These are phyloP conservation scores for Dasyurus viverrinus DNA, from an alignment of 2,113 vertebrate genomes.

Conservation along the genomic window DNA sequence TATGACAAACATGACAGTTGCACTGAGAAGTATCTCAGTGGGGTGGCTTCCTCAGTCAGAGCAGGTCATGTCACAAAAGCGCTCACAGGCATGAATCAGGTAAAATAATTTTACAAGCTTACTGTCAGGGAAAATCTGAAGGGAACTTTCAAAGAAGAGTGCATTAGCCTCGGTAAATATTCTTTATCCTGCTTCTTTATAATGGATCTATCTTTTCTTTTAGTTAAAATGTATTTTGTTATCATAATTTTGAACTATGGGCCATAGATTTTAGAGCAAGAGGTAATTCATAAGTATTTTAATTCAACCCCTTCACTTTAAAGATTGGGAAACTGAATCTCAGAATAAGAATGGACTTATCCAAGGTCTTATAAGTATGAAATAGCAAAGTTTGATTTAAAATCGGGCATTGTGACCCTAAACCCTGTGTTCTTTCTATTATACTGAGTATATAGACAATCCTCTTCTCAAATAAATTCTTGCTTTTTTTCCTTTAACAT, in stretches of 20 bases:
- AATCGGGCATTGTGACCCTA: background rate
- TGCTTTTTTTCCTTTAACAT: background rate
- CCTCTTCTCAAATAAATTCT: background rate
- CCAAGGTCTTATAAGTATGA: background rate
- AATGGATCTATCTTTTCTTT: background rate
- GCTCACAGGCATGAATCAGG: constrained; percentile 62
- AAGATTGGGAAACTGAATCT: background rate
- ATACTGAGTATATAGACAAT: background rate
- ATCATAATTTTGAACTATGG: background rate
- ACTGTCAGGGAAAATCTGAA: constrained; percentile 40
- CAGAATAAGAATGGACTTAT: background rate
- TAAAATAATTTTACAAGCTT: constrained; percentile 69
- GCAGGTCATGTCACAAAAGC: constrained; percentile 53
- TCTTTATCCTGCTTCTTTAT: background rate
- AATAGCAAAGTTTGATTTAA: background rate
- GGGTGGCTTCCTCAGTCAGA: constrained; percentile 58
- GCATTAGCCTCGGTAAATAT: constrained; percentile 23
- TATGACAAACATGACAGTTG: constrained; percentile 55
- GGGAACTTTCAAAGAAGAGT: constrained; percentile 11
- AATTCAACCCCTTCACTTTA: background rate
- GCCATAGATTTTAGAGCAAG: background rate
- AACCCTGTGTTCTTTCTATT: background rate
- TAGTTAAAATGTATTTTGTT: background rate
- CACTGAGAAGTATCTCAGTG: constrained; percentile 60
- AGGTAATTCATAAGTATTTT: background rate